Evolutionary conservation across 2,113 vertebrate genomes (phyloP).

Genomic region (Hucho hucho): DNA sequence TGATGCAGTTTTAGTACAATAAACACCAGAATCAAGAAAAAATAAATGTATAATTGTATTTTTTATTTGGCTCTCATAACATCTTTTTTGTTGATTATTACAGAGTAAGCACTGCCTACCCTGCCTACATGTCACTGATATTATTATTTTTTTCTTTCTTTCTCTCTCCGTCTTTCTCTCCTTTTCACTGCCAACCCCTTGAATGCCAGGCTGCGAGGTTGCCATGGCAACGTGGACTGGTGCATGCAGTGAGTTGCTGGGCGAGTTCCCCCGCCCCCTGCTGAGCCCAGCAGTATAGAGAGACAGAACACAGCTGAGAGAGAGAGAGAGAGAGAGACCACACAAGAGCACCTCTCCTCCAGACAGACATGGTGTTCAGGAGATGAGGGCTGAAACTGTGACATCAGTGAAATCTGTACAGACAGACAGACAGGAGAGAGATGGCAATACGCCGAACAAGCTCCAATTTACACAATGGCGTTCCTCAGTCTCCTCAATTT

Average conservation of each 20-base stretch:
- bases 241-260: conserved; percentile 32
- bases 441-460: neutral
- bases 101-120: too few species aligned
- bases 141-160: neutral
- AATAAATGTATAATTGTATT: too few species aligned
- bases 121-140: too few species aligned
- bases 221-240: conserved; percentile 42
- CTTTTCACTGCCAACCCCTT: conserved; percentile 21
- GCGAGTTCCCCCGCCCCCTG: conserved; percentile 25
- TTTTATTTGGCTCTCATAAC: too few species aligned
- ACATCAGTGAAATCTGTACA: neutral
- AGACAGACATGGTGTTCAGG: neutral
- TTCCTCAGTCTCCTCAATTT: too few species aligned
- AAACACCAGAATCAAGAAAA: too few species aligned
- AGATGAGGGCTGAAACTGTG: neutral
- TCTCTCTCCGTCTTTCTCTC: neutral
- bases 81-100: too few species aligned
- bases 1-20: too few species aligned
- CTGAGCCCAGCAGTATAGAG: conserved; percentile 36
- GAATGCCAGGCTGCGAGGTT: conserved; percentile 51
- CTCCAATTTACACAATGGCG: too few species aligned
- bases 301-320: neutral
- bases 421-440: neutral
- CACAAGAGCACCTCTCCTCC: too few species aligned
- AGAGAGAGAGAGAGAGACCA: neutral